Evolutionary conservation across 2,797 vertebrate species (phyloP), one percentile per base, ranked within the genome.

Genomic region (Echiichthys vipera): DNA sequence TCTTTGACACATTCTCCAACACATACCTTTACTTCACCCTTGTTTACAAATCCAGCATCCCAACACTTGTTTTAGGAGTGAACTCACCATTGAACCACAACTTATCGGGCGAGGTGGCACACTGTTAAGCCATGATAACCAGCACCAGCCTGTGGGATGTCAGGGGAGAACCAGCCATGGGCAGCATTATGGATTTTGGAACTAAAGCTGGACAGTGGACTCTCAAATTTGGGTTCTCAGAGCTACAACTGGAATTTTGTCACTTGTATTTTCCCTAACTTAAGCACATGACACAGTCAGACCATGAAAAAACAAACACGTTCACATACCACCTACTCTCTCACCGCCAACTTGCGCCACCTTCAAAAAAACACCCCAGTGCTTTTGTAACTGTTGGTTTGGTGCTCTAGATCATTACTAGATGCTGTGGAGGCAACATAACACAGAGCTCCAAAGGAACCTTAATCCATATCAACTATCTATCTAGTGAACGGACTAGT

Each of bases 21-120:
- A 66, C 32, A 42, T 67, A 58, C 32, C 5, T 51, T 71, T 50
- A 73, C 49, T 46, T 54, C 50, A 64, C 46, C 73, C 54, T 84
- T 89, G 91, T 92, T 93, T 92, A 92, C 90, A 91, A 85, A 78
- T 81, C 65, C 76, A 81, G 32, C 64, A 71, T 58, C 50, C n/a
- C 43, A 59, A 65, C 25, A 34, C 25, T 72, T 13, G 36, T 72
- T 64, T 68, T 65, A 56, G 77, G 70, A 65, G 40, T 10, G 20
- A 64, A 72, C 61, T 73, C 30, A 73, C 57, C 43, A 34, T 55
- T 55, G 30, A 85, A 58, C 36, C 43, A 14, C 30, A 29, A 74
- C 58, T 43, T 34, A 30, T 12, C 18, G 70, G 64, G 81, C 49
- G 18, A 74, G 65, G 76, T 63, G 63, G 74, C 36, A 40, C 45